These are phyloP conservation scores for Invenusta paracnida DNA, from an alignment of 2,888 invertebrate species.

Conservation along the genomic window DNA sequence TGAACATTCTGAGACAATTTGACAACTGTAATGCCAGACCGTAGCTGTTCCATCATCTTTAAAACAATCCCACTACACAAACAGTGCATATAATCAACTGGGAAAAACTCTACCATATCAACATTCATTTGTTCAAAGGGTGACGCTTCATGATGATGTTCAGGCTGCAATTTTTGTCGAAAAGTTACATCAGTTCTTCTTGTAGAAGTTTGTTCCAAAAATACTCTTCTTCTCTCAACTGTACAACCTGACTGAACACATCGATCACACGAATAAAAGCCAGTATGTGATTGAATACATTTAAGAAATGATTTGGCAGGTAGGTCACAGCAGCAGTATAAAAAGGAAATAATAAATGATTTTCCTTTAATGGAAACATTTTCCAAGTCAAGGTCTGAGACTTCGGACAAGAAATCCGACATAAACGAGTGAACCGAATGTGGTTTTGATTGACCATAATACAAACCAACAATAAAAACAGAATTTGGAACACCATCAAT, in stretches of 20 bases:
- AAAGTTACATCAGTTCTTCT: not conserved
- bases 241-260: not conserved
- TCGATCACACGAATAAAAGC: not conserved
- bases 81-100: slow-evolving; percentile 15
- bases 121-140: not conserved
- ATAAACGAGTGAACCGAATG: not conserved
- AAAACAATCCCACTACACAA: not conserved
- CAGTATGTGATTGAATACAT: not conserved
- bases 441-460: not conserved
- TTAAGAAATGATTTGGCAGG: not conserved
- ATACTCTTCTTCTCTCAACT: not conserved
- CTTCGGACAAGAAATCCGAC: not conserved
- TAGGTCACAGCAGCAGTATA: not conserved
- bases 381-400: not conserved
- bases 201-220: not conserved
- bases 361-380: not conserved
- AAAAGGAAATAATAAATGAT: not conserved
- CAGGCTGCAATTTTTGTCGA: not conserved
- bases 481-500: not conserved
- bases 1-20: not conserved
- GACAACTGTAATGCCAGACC: not conserved
- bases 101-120: not conserved
- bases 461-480: not conserved
- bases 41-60: not conserved
- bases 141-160: not conserved